Percentiles rank a stretch among this genome's conserved stretches.
phyloP scores from a whole-genome alignment of 1,140 invertebrate species.

The Calephelis nemesis region DNA sequence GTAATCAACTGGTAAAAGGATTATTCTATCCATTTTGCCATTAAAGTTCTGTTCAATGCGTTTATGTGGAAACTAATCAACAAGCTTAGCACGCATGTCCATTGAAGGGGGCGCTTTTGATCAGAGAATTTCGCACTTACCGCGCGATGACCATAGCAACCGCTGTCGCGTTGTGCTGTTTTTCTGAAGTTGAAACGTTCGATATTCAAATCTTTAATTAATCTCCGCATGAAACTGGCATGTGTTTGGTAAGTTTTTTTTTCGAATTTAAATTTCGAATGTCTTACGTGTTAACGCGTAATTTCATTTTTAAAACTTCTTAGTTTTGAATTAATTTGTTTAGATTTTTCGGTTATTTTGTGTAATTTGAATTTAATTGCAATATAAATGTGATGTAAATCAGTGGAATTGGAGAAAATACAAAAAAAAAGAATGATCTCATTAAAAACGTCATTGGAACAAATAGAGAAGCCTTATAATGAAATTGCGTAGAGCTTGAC shows the following conservation, averaged over 20 bases:
- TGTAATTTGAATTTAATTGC: no score
- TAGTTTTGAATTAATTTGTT: no score
- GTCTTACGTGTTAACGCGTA: no score
- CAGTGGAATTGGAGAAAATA: no score
- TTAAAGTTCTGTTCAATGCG: background rate
- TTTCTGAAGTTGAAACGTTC: conserved; percentile 8
- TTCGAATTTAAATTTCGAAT: background rate
- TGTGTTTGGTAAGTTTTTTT: background rate
- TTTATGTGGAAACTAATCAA: conserved; percentile 14
- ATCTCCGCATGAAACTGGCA: conserved; percentile 3
- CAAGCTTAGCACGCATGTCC: conserved; percentile 45
- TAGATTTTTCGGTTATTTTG: no score
- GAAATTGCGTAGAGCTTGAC: no score
- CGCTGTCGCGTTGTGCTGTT: conserved; percentile 28
- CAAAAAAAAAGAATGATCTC: no score
- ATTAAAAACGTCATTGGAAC: no score
- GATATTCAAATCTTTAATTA: conserved; percentile 21
- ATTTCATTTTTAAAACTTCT: no score
- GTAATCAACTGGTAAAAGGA: background rate
- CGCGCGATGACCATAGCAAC: conserved; percentile 40
- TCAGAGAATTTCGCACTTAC: conserved; percentile 30
- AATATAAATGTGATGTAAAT: no score
- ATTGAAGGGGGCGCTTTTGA: conserved; percentile 25
- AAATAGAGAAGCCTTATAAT: no score
- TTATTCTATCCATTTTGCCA: background rate